These are phyloP conservation scores for Chaetops frenatus DNA, from an alignment of 2,113 vertebrate species.

Conservation along the genomic window DNA sequence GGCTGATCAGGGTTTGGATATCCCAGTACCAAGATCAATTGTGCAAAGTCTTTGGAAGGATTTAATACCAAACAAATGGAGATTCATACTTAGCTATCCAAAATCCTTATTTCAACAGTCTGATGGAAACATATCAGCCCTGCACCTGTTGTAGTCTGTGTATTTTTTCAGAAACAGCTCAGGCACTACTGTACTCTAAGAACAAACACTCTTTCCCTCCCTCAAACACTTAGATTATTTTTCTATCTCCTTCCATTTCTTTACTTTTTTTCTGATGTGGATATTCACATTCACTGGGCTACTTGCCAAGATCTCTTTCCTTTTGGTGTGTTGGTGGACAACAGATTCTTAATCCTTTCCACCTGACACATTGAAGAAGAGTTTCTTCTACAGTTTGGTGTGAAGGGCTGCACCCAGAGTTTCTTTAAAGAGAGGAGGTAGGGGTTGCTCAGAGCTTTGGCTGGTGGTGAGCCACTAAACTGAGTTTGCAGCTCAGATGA, in stretches of 20 bases:
- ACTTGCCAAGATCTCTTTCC: not conserved
- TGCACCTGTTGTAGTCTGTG: not conserved
- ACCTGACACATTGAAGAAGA: not conserved
- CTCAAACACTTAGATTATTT: not conserved
- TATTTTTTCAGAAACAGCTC: not conserved
- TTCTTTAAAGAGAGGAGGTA: not conserved
- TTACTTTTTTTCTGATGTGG: not conserved
- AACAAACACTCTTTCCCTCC: not conserved
- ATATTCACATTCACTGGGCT: not conserved
- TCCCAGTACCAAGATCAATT: not conserved
- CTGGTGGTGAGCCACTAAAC: not conserved
- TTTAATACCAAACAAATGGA: not conserved
- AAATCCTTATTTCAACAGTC: not conserved
- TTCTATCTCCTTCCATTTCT: not conserved
- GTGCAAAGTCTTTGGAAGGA: not conserved
- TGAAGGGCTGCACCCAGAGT: not conserved
- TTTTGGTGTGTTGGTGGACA: not conserved
- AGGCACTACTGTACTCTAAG: not conserved
- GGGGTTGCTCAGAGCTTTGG: not conserved
- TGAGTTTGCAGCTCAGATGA: not conserved
- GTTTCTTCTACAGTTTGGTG: not conserved
- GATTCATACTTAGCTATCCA: not conserved
- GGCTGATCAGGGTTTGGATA: not conserved
- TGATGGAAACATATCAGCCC: not conserved
- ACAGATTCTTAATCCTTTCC: not conserved